Evolutionary conservation across 2,113 vertebrate species (phyloP).

Genomic region (Anarrhichthys ocellatus): DNA sequence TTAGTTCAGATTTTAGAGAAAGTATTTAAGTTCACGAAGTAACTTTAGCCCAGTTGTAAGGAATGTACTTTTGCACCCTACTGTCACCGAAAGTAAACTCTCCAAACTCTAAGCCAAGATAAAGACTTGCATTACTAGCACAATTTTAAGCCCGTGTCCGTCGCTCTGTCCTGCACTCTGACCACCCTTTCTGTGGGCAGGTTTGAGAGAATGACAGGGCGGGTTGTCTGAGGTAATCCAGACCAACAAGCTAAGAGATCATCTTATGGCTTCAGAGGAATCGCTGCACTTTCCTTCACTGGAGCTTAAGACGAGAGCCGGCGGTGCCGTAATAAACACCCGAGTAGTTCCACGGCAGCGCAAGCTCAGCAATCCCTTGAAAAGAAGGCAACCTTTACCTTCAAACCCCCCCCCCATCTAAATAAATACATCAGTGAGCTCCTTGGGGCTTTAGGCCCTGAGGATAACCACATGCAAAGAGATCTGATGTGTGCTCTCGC

Average conservation of each 20-base stretch:
- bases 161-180: constrained; percentile 32
- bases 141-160: constrained; percentile 28
- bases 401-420: constrained; percentile 40
- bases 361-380: constrained; percentile 67
- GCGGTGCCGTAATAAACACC: constrained; percentile 60
- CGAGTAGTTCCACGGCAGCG: constrained; percentile 43
- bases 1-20: neutral
- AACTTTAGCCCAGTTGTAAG: neutral
- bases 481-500: constrained; percentile 63
- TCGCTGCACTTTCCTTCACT: constrained; percentile 46
- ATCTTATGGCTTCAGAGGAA: constrained; percentile 59
- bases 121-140: constrained; percentile 24
- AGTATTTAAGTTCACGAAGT: neutral
- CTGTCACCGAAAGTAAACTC: constrained; percentile 45
- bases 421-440: constrained; percentile 78
- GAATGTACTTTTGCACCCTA: neutral
- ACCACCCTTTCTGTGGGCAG: constrained; percentile 38
- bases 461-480: constrained; percentile 72
- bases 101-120: constrained; percentile 23
- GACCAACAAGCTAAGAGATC: constrained; percentile 61
- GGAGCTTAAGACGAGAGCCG: constrained; percentile 64
- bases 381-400: constrained; percentile 70
- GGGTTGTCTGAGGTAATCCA: constrained; percentile 63
- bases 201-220: constrained; percentile 51
- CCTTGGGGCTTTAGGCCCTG: constrained; percentile 64